A percentile compares a stretch with the other conserved stretches of the same genome.
Conservation (phyloP, 2,797 vertebrate species). For the Lithobates sylvaticus region DNA sequence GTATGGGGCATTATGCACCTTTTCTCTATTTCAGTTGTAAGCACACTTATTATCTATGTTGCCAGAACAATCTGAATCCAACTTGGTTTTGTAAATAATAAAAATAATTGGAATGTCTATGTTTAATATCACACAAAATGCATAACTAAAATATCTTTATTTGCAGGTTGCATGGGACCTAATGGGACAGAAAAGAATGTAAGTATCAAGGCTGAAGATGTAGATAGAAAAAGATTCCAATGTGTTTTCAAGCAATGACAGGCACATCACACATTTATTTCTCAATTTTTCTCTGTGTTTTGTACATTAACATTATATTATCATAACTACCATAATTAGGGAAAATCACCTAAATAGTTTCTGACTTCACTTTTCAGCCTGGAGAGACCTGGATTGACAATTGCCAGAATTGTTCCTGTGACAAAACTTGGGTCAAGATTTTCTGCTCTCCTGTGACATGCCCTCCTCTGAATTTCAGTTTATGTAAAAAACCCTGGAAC, state of each 20-base stretch:
- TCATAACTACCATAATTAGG: too few species aligned
- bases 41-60: too few species aligned
- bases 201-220: constrained; percentile 1
- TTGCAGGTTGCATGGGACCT: constrained; percentile 36
- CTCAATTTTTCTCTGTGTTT: too few species aligned
- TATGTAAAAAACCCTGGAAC: constrained; percentile 13
- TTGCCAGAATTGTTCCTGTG: constrained; percentile 23
- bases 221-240: too few species aligned
- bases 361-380: constrained; percentile 21
- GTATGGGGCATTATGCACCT: too few species aligned
- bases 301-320: neutral
- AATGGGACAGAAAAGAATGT: constrained; percentile 20
- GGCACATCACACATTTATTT: too few species aligned
- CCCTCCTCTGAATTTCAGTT: neutral
- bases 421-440: constrained; percentile 7
- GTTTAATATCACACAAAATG: neutral
- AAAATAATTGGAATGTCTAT: too few species aligned
- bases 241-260: too few species aligned
- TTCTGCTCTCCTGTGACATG: constrained; percentile 5
- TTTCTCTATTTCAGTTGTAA: too few species aligned
- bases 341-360: too few species aligned
- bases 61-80: too few species aligned
- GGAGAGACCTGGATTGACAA: constrained; percentile 45
- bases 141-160: neutral
- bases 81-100: too few species aligned